Conservation (phyloP, 2,113 vertebrate genomes). For the Carassius carassius region DNA sequence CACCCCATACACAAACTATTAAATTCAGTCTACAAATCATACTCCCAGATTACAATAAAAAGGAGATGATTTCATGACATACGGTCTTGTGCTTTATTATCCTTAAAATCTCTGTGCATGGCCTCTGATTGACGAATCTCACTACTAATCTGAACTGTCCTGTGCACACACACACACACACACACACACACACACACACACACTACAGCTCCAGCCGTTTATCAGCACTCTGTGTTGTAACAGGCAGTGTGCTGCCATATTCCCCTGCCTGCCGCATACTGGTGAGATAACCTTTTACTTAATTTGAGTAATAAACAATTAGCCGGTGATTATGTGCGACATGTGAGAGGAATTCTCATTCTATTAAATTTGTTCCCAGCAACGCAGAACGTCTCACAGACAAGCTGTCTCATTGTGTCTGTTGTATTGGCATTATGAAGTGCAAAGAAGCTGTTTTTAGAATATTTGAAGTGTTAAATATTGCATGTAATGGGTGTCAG, state of each 20-base stretch:
- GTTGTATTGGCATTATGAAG: neutral
- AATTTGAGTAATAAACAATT: slow-evolving; percentile 52
- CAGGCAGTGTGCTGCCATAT: slow-evolving; percentile 35
- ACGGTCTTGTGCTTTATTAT: slow-evolving; percentile 2
- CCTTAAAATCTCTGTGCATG: neutral
- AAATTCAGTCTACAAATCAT: neutral
- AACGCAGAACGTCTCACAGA: neutral
- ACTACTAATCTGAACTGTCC: slow-evolving; percentile 23
- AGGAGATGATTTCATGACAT: slow-evolving; percentile 44
- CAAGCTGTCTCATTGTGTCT: neutral
- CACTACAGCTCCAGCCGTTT: slow-evolving; percentile 12
- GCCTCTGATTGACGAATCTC: neutral
- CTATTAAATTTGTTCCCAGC: slow-evolving; percentile 11
- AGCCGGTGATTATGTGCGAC: slow-evolving; percentile 45
- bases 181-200: neutral
- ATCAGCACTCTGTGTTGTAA: slow-evolving; percentile 28
- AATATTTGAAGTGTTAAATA: slow-evolving; percentile 4
- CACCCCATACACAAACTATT: neutral
- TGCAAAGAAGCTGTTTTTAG: neutral
- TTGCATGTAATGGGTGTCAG: neutral
- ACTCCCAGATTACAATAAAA: slow-evolving; percentile 43
- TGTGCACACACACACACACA: neutral
- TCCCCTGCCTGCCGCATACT: slow-evolving; percentile 24
- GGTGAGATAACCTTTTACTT: slow-evolving; percentile 43
- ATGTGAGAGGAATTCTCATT: slow-evolving; percentile 43